Evolutionary conservation across 2,113 vertebrate genomes (phyloP), one percentile per base, ranked within the genome.

Genomic region (Cygnus atratus): DNA sequence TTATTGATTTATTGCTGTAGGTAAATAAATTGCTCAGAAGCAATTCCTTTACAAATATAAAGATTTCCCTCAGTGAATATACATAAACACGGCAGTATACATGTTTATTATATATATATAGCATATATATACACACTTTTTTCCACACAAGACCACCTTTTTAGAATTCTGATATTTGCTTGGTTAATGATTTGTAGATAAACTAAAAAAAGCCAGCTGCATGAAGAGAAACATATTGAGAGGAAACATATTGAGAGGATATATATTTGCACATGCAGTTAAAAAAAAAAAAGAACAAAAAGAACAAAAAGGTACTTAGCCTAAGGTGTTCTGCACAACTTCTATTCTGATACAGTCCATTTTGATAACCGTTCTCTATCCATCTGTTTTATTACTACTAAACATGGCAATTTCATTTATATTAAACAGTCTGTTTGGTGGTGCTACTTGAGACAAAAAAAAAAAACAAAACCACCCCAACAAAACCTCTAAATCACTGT

Each of bases 341-440:
- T 80, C 54, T 66, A 9, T 31, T 82, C 50, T 33, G 55, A 86
- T 66, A 87, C 62, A 86, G 87, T 75, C 68, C 33, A n/a, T 67
- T 87, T 39, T 63, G 77, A 68, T 62, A 48, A 55, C 88, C 87
- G 79, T 88, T 93, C 72, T 78, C 29, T 85, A 88, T 65, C 41
- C 55, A 78, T 85, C 87, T 96, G 74, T 25, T 95, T 86, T 90
- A 89, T 93, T 92, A 93, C 75, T 90, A 86, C 57, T 77, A 54
- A 76, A 83, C 17, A 80, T 68, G 87, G 48, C 70, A 87, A 0
- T 1, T 25, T 87, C 48, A 61, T 84, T 48, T 91, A 71, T 88
- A 91, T 58, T 87, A 74, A 91, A 61, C 29, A 59, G 65, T 62
- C 90, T 90, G 84, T 50, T 88, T 94, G 91, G 65, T 58, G 59